Conservation (phyloP, 2,113 vertebrate genomes). For the Myrmecophaga tridactyla region DNA sequence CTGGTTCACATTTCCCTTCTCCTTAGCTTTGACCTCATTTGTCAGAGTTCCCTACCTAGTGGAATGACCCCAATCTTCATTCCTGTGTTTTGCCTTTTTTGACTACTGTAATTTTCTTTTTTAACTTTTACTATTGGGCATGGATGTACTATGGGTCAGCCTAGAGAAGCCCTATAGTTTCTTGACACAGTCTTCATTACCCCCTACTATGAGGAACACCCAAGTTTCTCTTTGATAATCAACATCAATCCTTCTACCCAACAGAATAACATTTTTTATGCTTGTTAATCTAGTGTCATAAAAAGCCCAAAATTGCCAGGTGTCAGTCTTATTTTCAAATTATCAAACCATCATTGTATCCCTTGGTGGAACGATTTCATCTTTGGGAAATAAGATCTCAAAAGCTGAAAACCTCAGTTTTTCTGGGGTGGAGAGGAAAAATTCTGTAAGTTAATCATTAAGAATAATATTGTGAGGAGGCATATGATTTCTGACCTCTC, state of each 20-base stretch:
- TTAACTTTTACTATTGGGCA: not conserved
- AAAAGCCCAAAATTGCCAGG: not conserved
- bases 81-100: not conserved
- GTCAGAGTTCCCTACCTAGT: not conserved
- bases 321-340: not conserved
- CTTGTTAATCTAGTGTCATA: not conserved
- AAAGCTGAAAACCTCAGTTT: not conserved
- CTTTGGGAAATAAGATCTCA: not conserved
- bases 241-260: not conserved
- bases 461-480: not conserved
- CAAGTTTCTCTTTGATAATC: no score
- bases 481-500: fast-evolving
- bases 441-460: not conserved
- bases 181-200: not conserved
- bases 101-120: not conserved
- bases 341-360: not conserved
- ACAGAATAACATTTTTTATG: not conserved
- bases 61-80: no score
- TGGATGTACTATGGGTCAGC: not conserved
- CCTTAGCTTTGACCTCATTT: not conserved
- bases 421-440: not conserved
- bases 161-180: not conserved
- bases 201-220: fast-evolving
- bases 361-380: not conserved
- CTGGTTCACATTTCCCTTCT: not conserved